Evolutionary conservation across 2,888 invertebrate species (phyloP), one percentile per base, ranked within the genome.

Genomic region (Leucoma salicis): DNA sequence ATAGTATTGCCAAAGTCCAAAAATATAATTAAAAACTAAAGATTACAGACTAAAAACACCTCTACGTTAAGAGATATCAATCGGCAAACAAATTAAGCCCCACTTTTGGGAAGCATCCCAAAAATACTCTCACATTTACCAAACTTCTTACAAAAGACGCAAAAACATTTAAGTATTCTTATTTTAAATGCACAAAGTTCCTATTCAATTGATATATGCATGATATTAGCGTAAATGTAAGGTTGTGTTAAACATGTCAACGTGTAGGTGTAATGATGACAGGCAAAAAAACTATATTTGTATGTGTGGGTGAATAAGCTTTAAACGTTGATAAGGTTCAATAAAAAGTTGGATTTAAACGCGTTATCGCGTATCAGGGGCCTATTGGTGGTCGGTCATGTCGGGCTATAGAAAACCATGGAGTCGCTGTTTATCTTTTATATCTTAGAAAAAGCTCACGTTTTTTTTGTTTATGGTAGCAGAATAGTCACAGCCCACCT

Each of bases 321-420:
- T 79, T 62, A 70, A 56, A 42, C 37, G 64, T 52, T 75, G 82
- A 84, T 83, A 83, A 82, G 70, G 64, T 45, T 63, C 72, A 80
- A 84, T 86, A 86, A 85, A 85, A 80, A 74, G 74, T 74, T 70
- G 74, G 74, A 78, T 84, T 86, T 82, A 83, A 84, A 78, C 81
- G 74, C 76, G 65, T 79, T 80, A 80, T 82, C 77, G 43, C 60
- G 66, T 77, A 76, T 78, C 73, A 63, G 57, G 45, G 53, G 60
- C 42, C 63, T 72, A 74, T 76, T 75, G 82, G 76, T 79, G 78
- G 75, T 70, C 73, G 65, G 49, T 36, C 41, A 59, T 57, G 47
- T 48, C 21, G 49, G 27, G 7, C 35, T 36, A 47, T 37, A 21
- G 42, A 53, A 52, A 57, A 38, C 39, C 31, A 25, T 71, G 32